Percentiles rank a stretch among this genome's conserved stretches.
These are phyloP conservation scores for Campylorhamphus procurvoides DNA, from an alignment of 2,113 vertebrate genomes.

Conservation along the genomic window DNA sequence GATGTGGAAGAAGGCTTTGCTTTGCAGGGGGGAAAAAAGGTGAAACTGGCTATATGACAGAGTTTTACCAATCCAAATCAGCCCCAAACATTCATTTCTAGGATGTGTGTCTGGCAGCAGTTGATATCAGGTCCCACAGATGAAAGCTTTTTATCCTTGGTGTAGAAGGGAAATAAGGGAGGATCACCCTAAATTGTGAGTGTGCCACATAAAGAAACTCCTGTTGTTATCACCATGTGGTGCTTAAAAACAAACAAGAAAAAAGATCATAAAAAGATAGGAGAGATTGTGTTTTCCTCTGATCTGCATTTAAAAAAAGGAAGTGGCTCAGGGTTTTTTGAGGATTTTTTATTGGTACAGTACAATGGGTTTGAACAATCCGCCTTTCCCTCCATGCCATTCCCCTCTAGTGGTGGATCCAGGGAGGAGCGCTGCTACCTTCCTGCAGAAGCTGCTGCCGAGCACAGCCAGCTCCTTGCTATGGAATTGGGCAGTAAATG, in stretches of 20 bases:
- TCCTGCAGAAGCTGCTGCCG: background rate
- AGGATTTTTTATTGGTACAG: background rate
- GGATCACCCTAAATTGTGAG: background rate
- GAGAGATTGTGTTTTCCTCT: background rate
- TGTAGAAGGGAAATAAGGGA: background rate
- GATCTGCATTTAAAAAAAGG: background rate
- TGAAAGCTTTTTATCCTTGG: background rate
- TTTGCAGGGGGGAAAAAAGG: background rate
- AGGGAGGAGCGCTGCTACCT: background rate
- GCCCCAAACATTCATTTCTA: background rate
- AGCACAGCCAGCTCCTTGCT: background rate
- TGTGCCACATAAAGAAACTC: background rate
- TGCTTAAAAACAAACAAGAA: background rate
- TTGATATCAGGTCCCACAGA: background rate
- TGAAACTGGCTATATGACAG: background rate
- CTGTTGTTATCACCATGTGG: background rate
- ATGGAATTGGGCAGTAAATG: background rate
- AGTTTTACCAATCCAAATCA: background rate
- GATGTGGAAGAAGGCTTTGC: background rate
- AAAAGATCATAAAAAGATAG: background rate
- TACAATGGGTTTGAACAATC: background rate
- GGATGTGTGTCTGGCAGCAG: background rate
- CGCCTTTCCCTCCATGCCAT: fast-evolving
- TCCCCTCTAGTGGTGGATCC: background rate
- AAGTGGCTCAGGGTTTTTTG: background rate